These are phyloP conservation scores for Cladopsammia gracilis DNA, from an alignment of 64 coral and sea anemone species.

Conservation along the genomic window DNA sequence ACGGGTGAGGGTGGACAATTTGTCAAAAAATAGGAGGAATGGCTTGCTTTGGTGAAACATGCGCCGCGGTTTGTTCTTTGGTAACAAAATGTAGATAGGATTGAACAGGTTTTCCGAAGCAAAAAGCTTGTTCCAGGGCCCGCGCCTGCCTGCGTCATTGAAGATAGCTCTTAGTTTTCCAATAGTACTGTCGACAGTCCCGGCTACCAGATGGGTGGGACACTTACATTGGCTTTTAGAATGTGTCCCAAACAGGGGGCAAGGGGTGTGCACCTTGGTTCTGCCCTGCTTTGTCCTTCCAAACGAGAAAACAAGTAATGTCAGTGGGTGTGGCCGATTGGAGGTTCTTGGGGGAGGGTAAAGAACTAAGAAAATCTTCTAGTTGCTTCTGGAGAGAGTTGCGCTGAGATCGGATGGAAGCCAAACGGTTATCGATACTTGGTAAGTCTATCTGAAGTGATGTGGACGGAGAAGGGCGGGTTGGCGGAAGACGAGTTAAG, in stretches of 20 bases:
- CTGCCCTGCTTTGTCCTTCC: conserved; percentile 40
- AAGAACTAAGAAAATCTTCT: no score
- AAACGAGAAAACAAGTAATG: conserved; percentile 48
- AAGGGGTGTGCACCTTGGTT: conserved; percentile 1
- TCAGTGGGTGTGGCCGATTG: background rate
- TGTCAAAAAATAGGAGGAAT: conserved; percentile 56
- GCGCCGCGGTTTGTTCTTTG: conserved; percentile 27
- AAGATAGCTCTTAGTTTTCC: conserved; percentile 61
- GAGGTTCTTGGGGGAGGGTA: no score
- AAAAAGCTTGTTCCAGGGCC: conserved; percentile 26
- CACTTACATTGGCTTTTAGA: background rate
- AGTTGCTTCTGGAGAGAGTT: no score
- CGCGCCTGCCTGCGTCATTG: conserved; percentile 14
- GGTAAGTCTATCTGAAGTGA: no score
- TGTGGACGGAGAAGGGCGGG: no score
- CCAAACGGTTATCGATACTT: no score
- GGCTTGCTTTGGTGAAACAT: conserved; percentile 41
- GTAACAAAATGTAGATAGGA: conserved; percentile 5
- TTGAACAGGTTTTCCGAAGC: conserved; percentile 34
- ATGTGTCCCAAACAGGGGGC: background rate
- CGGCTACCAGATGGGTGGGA: conserved; percentile 26
- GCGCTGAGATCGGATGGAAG: no score
- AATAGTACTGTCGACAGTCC: conserved; percentile 37
- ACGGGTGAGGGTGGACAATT: background rate
- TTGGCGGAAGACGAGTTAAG: no score